phyloP scores from a whole-genome alignment of 2,888 invertebrate genomes.

The Barypeithes pellucidus region DNA sequence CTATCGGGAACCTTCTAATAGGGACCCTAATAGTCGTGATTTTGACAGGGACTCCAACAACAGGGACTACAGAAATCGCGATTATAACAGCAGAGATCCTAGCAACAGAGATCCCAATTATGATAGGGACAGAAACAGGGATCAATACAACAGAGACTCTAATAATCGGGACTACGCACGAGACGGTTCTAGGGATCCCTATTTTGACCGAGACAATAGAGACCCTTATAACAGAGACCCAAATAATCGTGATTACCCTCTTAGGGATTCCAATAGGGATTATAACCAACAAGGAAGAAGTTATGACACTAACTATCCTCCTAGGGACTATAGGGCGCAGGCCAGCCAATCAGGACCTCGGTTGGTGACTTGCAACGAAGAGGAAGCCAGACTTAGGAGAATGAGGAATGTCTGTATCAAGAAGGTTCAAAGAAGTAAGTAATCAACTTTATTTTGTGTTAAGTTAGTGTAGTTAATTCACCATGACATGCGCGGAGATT shows the following conservation, averaged over 20 bases:
- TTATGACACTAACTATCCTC: slow-evolving; percentile 57
- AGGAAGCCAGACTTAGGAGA: slow-evolving; percentile 58
- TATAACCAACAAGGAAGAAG: slow-evolving; percentile 43
- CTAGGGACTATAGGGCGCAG: slow-evolving; percentile 44
- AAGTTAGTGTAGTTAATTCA: not conserved
- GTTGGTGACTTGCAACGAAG: slow-evolving; percentile 59
- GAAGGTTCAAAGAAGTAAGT: slow-evolving; percentile 82
- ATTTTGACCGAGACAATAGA: slow-evolving; percentile 46
- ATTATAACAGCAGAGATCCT: slow-evolving; percentile 42
- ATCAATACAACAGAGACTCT: slow-evolving; percentile 42
- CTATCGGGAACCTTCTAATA: slow-evolving; percentile 28
- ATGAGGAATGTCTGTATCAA: slow-evolving; percentile 81
- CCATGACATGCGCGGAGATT: too few species aligned
- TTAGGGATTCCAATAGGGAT: slow-evolving; percentile 47
- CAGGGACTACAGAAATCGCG: slow-evolving; percentile 42
- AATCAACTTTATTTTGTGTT: not conserved
- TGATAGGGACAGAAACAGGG: slow-evolving; percentile 37
- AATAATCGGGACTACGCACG: slow-evolving; percentile 45
- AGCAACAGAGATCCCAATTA: slow-evolving; percentile 27
- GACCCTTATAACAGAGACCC: slow-evolving; percentile 47
- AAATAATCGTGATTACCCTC: slow-evolving; percentile 50
- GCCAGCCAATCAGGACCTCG: slow-evolving; percentile 53
- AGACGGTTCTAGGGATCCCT: slow-evolving; percentile 44
- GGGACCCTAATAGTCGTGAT: slow-evolving; percentile 40
- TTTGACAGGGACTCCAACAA: slow-evolving; percentile 33